These are phyloP conservation scores for Antedon mediterranea DNA, from an alignment of 53 echinoderm and acorn worm species.

Conservation along the genomic window DNA sequence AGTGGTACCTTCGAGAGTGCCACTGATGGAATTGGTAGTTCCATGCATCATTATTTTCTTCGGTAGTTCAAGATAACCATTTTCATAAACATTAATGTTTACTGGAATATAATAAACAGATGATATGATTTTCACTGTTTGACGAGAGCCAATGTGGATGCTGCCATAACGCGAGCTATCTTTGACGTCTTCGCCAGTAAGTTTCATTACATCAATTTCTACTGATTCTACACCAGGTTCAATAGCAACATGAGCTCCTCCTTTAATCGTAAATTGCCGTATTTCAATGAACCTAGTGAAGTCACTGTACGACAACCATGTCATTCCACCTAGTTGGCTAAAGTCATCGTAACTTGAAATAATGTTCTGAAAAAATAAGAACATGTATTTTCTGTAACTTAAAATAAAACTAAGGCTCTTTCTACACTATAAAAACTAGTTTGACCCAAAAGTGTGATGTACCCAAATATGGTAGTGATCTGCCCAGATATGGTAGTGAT, in stretches of 20 bases:
- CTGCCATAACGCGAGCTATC: slow-evolving; percentile 27
- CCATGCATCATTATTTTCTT: slow-evolving; percentile 33
- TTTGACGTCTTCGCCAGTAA: slow-evolving; percentile 32
- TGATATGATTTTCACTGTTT: slow-evolving; percentile 28
- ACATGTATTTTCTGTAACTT: not conserved
- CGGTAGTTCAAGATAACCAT: slow-evolving; percentile 34
- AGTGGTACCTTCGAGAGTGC: slow-evolving; percentile 30
- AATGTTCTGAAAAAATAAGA: slow-evolving; percentile 16
- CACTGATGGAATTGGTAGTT: slow-evolving; percentile 25
- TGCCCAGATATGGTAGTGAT: too few relatives aligned
- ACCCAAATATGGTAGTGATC: too few relatives aligned
- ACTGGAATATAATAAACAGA: slow-evolving; percentile 37
- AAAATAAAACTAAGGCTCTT: too few relatives aligned
- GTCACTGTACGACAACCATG: slow-evolving; percentile 52
- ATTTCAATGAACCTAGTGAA: slow-evolving; percentile 16
- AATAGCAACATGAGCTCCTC: slow-evolving; percentile 64
- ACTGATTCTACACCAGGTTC: slow-evolving; percentile 15
- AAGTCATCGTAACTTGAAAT: slow-evolving; percentile 37
- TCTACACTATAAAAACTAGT: too few relatives aligned
- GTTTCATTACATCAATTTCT: slow-evolving; percentile 21
- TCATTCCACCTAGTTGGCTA: slow-evolving; percentile 26
- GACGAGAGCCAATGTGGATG: slow-evolving; percentile 41
- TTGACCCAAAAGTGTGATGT: too few relatives aligned
- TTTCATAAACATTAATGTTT: slow-evolving; percentile 23
- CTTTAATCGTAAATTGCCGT: slow-evolving; percentile 34